phyloP scores from a whole-genome alignment of 2,113 vertebrate species.

The Gallinago paraguaiae region DNA sequence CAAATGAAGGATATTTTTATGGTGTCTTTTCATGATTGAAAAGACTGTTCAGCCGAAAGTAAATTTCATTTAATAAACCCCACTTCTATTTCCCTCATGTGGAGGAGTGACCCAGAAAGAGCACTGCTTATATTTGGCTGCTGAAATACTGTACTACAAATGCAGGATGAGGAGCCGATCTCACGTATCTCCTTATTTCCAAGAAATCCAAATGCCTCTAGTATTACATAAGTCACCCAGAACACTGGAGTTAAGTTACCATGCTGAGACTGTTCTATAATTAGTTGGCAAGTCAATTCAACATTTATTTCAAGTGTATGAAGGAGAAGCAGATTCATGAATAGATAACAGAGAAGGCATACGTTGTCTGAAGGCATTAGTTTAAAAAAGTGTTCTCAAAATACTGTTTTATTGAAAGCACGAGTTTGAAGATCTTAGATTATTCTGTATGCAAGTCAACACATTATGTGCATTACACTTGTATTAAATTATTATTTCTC shows the following conservation, averaged over 20 bases:
- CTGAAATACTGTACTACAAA: background rate
- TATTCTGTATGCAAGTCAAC: background rate
- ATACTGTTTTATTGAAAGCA: background rate
- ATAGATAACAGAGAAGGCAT: background rate
- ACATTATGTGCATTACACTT: background rate
- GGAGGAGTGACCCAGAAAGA: background rate
- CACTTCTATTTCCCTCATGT: background rate
- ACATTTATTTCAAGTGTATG: slow-evolving; percentile 22
- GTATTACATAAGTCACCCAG: background rate
- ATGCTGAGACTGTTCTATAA: background rate
- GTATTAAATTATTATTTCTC: background rate
- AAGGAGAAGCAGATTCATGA: slow-evolving; percentile 16
- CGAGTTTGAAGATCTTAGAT: background rate
- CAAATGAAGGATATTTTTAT: background rate
- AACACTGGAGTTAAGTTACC: background rate
- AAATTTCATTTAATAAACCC: background rate
- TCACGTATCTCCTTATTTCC: background rate
- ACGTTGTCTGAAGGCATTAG: background rate
- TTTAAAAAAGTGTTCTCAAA: background rate
- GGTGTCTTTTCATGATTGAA: background rate
- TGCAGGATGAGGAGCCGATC: background rate
- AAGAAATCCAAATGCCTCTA: slow-evolving; percentile 21
- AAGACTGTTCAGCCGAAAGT: background rate
- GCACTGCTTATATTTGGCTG: background rate
- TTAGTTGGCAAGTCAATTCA: slow-evolving; percentile 18